Conservation (phyloP, 1,140 invertebrate genomes). For the Campoletis sonorensis region DNA sequence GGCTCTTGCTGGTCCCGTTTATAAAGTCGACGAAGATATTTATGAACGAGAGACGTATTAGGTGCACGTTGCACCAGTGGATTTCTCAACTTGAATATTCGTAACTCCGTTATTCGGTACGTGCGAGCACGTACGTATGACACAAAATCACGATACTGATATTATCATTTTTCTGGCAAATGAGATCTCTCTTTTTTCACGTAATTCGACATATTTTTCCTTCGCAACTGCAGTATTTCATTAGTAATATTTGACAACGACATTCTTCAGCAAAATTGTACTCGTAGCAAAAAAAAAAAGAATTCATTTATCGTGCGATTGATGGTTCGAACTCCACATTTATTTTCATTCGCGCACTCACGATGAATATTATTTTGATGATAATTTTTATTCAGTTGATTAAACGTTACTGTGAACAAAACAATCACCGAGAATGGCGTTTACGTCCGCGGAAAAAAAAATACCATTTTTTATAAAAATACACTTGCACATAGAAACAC, state of each 20-base stretch:
- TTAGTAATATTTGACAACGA: background rate
- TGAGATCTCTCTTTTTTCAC: background rate
- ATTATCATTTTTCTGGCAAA: background rate
- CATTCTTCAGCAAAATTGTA: background rate
- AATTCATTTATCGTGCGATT: background rate
- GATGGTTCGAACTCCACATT: background rate
- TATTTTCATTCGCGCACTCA: background rate
- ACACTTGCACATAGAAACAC: too few relatives aligned
- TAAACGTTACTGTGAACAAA: background rate
- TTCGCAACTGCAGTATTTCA: background rate
- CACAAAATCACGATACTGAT: conserved; percentile 9
- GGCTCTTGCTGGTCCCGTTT: background rate
- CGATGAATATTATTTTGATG: background rate
- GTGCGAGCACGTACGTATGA: background rate
- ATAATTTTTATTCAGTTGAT: background rate
- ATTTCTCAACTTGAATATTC: conserved; percentile 17
- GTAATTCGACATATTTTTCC: background rate
- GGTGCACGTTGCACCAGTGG: background rate
- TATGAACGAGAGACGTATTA: conserved; percentile 36
- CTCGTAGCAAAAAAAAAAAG: background rate
- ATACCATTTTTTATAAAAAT: too few relatives aligned
- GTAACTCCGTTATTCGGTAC: conserved; percentile 22
- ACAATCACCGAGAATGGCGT: background rate
- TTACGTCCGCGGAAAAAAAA: too few relatives aligned
- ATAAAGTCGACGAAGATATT: conserved; percentile 22